A percentile compares a stretch with the other conserved stretches of the same genome.
phyloP scores from a whole-genome alignment of 2,888 invertebrate genomes.

The Drosophila robusta region DNA sequence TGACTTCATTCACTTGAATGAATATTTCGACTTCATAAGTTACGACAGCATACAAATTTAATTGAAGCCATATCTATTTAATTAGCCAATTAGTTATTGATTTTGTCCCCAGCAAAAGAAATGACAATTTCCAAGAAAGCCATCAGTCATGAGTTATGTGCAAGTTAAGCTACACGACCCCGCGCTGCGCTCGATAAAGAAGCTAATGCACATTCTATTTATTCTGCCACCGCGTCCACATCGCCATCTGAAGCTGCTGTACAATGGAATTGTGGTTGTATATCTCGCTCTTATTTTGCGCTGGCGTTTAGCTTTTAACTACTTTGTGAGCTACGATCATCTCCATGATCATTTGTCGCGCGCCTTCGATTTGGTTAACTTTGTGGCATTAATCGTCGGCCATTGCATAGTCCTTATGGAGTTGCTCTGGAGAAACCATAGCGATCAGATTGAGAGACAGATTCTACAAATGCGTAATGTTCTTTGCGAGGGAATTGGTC shows the following conservation, averaged over 20 bases:
- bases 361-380: slow-evolving; percentile 24
- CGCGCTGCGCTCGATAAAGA: slow-evolving; percentile 23
- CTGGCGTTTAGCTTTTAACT: slow-evolving; percentile 34
- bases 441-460: slow-evolving; percentile 23
- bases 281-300: slow-evolving; percentile 17
- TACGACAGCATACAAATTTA: background rate
- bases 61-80: background rate
- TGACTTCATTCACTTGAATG: too few relatives aligned
- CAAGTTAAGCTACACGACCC: slow-evolving; percentile 10
- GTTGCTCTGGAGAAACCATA: slow-evolving; percentile 33
- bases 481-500: slow-evolving; percentile 23
- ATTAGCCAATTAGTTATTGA: slow-evolving; percentile 37
- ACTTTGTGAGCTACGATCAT: slow-evolving; percentile 23
- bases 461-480: slow-evolving; percentile 10
- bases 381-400: slow-evolving; percentile 29
- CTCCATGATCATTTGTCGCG: slow-evolving; percentile 27
- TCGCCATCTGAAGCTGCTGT: slow-evolving; percentile 8
- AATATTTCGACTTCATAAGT: background rate
- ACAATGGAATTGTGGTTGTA: slow-evolving; percentile 1
- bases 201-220: slow-evolving; percentile 22
- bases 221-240: slow-evolving; percentile 21
- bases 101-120: background rate
- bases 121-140: background rate
- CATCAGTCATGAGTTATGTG: slow-evolving; percentile 37
- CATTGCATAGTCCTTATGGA: slow-evolving; percentile 36